Evolutionary conservation across 2,113 vertebrate genomes (phyloP).

Genomic region (Oreotrochilus melanogaster): DNA sequence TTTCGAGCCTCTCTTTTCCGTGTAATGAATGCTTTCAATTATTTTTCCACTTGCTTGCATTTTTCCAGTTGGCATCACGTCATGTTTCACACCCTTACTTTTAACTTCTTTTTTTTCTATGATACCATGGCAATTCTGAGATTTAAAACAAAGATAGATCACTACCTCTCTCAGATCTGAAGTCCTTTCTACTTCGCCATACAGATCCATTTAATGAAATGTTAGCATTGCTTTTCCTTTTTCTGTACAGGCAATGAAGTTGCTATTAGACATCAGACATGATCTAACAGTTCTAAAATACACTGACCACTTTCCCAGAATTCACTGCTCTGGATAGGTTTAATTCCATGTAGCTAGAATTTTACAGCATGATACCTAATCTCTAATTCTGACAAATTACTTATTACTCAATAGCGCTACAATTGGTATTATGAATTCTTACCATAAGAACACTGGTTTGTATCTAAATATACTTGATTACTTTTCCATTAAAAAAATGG

Average conservation of each 20-base stretch:
- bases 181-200: not conserved
- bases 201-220: not conserved
- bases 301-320: not conserved
- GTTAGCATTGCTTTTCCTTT: not conserved
- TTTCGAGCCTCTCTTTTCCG: conserved; percentile 29
- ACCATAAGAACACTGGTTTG: not conserved
- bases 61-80: conserved; percentile 43
- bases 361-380: not conserved
- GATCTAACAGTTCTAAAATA: not conserved
- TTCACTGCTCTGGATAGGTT: not conserved
- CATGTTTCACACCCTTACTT: not conserved
- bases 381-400: not conserved
- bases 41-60: conserved; percentile 43
- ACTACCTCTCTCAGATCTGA: not conserved
- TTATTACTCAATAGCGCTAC: not conserved
- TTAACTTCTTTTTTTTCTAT: not conserved
- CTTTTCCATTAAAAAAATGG: not conserved
- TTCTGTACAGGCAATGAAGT: not conserved
- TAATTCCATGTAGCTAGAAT: not conserved
- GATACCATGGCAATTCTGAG: conserved; percentile 7
- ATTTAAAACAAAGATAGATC: conserved; percentile 34
- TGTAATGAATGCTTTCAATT: conserved; percentile 45
- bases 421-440: not conserved
- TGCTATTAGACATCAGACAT: not conserved
- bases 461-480: not conserved